These are phyloP conservation scores for Drosophila ogumai DNA, from an alignment of 1,140 invertebrate species.

Conservation along the genomic window DNA sequence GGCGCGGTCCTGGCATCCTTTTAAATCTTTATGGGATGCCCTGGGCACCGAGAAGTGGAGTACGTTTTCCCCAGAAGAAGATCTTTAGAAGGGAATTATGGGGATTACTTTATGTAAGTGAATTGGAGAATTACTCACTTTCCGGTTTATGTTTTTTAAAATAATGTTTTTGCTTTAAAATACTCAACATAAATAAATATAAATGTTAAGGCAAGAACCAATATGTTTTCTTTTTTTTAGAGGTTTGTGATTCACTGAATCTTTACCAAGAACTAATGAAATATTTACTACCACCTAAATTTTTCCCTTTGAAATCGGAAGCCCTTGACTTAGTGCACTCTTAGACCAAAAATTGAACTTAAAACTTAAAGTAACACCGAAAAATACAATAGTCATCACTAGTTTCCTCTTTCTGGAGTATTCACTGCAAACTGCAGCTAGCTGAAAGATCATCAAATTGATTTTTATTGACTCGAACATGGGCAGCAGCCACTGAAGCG, in stretches of 20 bases:
- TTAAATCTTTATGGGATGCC: conserved; percentile 18
- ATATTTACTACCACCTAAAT: not conserved
- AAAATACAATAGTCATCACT: not conserved
- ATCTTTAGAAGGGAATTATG: not conserved
- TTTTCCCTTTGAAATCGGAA: not conserved
- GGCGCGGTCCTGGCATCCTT: conserved; percentile 14
- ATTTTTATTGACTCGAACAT: conserved; percentile 27
- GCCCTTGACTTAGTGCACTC: not conserved
- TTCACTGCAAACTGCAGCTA: conserved; percentile 1
- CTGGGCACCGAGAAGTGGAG: not conserved
- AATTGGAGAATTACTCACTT: not conserved
- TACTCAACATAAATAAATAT: not conserved
- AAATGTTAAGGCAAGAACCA: not conserved
- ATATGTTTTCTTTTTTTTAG: not conserved
- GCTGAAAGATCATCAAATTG: conserved; percentile 19
- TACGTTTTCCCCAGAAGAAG: not conserved
- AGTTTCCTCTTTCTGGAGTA: not conserved
- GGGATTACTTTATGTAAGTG: not conserved
- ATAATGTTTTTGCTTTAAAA: too few species aligned
- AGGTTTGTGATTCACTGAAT: not conserved
- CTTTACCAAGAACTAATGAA: not conserved
- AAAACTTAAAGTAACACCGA: not conserved
- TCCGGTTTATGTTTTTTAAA: too few species aligned
- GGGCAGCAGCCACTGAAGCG: conserved; percentile 11
- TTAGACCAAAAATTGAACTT: not conserved